Base-by-base conservation (phyloP, 1,140 invertebrate genomes). In the Elymnias hypermnestra region DNA sequence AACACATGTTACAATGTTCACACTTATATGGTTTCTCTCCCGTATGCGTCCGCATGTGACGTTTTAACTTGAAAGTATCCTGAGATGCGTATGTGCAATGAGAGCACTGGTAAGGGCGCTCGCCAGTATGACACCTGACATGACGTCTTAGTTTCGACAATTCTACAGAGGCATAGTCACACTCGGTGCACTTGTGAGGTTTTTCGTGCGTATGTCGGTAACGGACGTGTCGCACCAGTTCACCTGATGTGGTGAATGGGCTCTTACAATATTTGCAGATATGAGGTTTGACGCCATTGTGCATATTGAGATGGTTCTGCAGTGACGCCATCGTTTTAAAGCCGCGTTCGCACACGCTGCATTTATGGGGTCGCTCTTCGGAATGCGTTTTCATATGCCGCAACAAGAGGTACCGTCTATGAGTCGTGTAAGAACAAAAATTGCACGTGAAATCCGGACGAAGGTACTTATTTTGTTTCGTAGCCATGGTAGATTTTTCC, bases 31-130 rank as follows among this genome's bases (percentile, higher is more conserved):
- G 97, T 51, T 89, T 89, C 53, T 97, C 95, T 1, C 97, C 97
- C 0, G 97, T 98, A 67, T 99, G 97, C 8, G 97, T 98, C 26
- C 97, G 92, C 56, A 97, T 88, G 78, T 99, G 97, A 18, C 97
- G 93, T 74, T 97, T 96, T 72, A 99, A 85, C 86, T 99, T 99
- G 79, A 98, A 99, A 7, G 97, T 98, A 83, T 99, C 97, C 3
- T 97, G 97, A 69, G 95, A 98, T 9, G 97, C 97, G 72, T 99
- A 99, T 2, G 95, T 97, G 87, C 97, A 99, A 84, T 98, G 95
- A 0, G 95, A 94, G 78, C 97, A 99, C 91, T 95, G 92, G 82
- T 94, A 94, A 5, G 93, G 93, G 35, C 92, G 86, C 78, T 94
- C 94, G 39, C 93, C 95, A 0, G 95, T 98, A 72, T 98, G 97